Evolutionary conservation across 2,888 invertebrate species (phyloP).

Genomic region (Tupiocoris notatus): DNA sequence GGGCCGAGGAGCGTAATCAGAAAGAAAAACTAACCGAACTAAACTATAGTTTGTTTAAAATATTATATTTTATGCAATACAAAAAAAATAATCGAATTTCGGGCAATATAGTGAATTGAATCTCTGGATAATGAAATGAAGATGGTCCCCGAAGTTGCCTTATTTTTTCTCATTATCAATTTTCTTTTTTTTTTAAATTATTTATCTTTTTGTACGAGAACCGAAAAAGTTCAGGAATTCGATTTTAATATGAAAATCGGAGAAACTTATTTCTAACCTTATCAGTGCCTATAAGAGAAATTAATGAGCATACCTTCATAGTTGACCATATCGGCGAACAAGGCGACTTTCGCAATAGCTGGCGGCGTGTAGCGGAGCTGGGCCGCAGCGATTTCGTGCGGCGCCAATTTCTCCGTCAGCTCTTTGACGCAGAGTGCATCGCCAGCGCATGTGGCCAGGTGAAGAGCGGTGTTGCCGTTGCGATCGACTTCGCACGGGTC

Average conservation of each 20-base stretch:
- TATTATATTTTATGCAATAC: too few relatives aligned
- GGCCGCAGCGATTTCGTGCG: constrained; percentile 54
- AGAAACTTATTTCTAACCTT: background rate
- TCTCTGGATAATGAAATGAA: too few relatives aligned
- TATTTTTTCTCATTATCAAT: too few relatives aligned
- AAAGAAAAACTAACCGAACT: too few relatives aligned
- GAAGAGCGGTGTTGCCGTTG: constrained; percentile 81
- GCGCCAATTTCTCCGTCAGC: constrained; percentile 57
- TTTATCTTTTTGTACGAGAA: too few relatives aligned
- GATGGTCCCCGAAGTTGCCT: too few relatives aligned
- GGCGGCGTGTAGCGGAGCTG: constrained; percentile 61
- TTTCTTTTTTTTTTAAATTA: too few relatives aligned
- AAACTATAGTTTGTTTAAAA: too few relatives aligned
- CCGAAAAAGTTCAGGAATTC: background rate
- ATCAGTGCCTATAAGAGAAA: too few relatives aligned
- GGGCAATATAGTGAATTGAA: too few relatives aligned
- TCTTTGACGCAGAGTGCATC: constrained; percentile 70
- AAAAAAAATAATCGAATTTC: too few relatives aligned
- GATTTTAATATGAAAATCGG: background rate
- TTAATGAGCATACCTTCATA: constrained; percentile 49
- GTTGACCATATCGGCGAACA: constrained; percentile 46
- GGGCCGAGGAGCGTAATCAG: too few relatives aligned
- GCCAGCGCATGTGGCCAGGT: constrained; percentile 73
- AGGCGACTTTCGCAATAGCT: constrained; percentile 23
- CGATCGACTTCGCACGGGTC: constrained; percentile 64